phyloP scores from a whole-genome alignment of 2,888 invertebrate genomes.

The Tupiocoris notatus region DNA sequence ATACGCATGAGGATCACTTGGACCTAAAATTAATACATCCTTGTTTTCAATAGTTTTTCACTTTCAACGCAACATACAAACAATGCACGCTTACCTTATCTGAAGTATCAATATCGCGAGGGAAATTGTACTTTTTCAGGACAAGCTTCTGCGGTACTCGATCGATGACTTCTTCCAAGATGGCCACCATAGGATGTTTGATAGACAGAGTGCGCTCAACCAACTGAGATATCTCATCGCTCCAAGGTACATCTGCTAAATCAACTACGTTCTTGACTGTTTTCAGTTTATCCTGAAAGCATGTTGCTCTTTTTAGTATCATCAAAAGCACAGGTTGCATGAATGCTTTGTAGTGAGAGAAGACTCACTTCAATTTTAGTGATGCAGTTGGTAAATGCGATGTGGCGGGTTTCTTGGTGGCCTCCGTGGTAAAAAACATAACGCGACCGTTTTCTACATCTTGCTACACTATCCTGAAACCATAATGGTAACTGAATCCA shows the following conservation, averaged over 20 bases:
- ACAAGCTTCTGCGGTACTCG: constrained; percentile 55
- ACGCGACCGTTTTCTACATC: not conserved
- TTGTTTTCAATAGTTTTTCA: too few relatives aligned
- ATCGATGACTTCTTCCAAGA: constrained; percentile 54
- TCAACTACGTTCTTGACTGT: not conserved
- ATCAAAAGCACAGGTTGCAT: not conserved
- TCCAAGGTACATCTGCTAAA: constrained; percentile 54
- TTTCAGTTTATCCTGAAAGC: not conserved
- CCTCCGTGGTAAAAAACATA: not conserved
- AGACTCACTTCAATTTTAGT: constrained; percentile 51
- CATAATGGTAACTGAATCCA: not conserved
- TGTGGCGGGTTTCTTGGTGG: constrained; percentile 27
- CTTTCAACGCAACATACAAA: too few relatives aligned
- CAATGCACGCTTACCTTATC: too few relatives aligned
- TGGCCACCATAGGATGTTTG: constrained; percentile 53
- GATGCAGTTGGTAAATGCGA: constrained; percentile 42
- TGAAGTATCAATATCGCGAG: not conserved
- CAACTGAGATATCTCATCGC: constrained; percentile 52
- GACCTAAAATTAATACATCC: too few relatives aligned
- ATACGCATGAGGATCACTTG: not conserved
- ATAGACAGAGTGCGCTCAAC: constrained; percentile 52
- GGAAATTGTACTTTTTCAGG: constrained; percentile 56
- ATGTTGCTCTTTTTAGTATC: too few relatives aligned
- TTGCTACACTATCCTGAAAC: not conserved
- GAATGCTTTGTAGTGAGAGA: not conserved